These are phyloP conservation scores for Uropetala carovei DNA, from an alignment of 2,888 invertebrate species.

Conservation along the genomic window DNA sequence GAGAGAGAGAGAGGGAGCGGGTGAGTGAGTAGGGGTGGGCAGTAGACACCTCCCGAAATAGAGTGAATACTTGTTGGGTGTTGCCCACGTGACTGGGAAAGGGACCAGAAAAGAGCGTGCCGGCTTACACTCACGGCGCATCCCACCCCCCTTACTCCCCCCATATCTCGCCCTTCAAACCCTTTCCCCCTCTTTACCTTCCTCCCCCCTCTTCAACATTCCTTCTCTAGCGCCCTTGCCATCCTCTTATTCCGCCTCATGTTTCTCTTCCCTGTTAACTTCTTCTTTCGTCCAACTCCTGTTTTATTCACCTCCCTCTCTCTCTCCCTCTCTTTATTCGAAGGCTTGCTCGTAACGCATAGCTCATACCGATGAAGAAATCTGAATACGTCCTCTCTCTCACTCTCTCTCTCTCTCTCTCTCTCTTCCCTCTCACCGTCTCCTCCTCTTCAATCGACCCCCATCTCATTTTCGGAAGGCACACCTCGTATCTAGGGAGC, in stretches of 20 bases:
- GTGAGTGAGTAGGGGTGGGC: background rate
- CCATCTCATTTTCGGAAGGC: too few relatives aligned
- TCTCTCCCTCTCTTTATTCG: background rate
- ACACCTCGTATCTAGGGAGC: too few relatives aligned
- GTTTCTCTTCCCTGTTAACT: background rate
- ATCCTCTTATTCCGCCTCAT: background rate
- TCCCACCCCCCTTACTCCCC: background rate
- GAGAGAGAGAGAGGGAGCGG: background rate
- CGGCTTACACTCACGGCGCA: background rate
- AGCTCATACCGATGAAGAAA: background rate
- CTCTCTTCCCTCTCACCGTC: background rate
- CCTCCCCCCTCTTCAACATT: background rate
- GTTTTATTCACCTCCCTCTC: background rate
- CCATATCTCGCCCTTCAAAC: background rate
- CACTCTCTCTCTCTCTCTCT: background rate
- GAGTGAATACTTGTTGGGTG: conserved; percentile 28
- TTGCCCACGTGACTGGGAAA: conserved; percentile 38
- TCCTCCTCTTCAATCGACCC: too few relatives aligned
- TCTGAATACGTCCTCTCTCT: background rate
- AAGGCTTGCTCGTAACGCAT: background rate
- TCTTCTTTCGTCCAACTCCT: background rate
- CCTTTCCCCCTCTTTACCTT: background rate
- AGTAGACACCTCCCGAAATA: conserved; percentile 48
- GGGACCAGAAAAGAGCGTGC: background rate
- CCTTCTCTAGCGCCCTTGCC: background rate